phyloP scores from a whole-genome alignment of 2,888 invertebrate genomes.

The Cyclophora punctaria region DNA sequence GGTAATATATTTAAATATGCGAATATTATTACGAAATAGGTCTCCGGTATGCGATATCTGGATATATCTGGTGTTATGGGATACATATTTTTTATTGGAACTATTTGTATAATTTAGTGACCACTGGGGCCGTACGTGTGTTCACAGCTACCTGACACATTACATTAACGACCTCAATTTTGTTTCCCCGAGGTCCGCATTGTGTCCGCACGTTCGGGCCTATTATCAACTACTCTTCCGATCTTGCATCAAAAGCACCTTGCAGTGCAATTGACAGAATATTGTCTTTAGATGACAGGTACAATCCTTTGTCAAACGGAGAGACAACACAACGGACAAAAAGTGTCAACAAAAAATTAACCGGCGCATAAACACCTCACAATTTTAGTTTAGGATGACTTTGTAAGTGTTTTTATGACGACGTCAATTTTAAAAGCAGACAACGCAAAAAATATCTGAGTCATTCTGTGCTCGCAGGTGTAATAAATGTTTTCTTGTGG shows the following conservation, averaged over 20 bases:
- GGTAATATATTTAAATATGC: no score
- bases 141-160: conserved; percentile 51
- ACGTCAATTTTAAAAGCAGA: conserved; percentile 35
- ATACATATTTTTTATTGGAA: no score
- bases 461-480: conserved; percentile 49
- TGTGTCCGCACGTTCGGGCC: conserved; percentile 52
- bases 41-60: no score
- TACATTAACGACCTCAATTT: conserved; percentile 42
- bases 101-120: conserved; percentile 20
- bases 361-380: conserved; percentile 41
- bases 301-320: conserved; percentile 37
- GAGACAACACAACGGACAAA: conserved; percentile 16
- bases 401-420: conserved; percentile 54
- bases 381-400: conserved; percentile 36
- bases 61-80: no score
- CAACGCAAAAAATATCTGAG: conserved; percentile 41
- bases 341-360: conserved; percentile 30
- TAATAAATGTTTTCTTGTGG: conserved; percentile 39
- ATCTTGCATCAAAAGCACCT: conserved; percentile 51
- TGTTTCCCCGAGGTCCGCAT: conserved; percentile 35
- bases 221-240: conserved; percentile 32
- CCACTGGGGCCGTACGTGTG: conserved; percentile 46
- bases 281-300: conserved; percentile 66
- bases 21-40: no score
- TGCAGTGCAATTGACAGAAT: conserved; percentile 56